These are phyloP conservation scores for Capricornis sumatraensis DNA, from an alignment of 2,113 vertebrate genomes.

Conservation along the genomic window DNA sequence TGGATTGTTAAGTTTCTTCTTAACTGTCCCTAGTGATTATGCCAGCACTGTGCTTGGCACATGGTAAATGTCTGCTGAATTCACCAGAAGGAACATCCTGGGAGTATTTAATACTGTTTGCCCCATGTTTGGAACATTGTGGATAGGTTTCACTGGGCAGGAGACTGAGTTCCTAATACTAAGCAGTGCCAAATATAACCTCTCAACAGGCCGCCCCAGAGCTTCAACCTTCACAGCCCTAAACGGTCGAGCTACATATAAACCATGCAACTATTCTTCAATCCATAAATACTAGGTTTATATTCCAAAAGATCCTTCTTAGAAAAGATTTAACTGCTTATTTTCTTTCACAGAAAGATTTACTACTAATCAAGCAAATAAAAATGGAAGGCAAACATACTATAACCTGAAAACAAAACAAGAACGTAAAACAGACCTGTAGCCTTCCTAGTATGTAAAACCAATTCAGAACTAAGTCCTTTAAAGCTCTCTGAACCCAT, in stretches of 20 bases:
- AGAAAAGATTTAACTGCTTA: background rate
- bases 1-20: background rate
- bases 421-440: background rate
- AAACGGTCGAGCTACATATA: background rate
- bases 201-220: background rate
- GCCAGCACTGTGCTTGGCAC: background rate
- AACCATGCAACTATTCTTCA: background rate
- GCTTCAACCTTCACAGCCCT: background rate
- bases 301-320: background rate
- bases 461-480: background rate
- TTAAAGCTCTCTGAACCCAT: background rate
- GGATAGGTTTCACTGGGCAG: background rate
- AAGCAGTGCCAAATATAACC: background rate
- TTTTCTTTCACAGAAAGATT: background rate
- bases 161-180: background rate
- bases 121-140: background rate
- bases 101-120: background rate
- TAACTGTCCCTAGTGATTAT: background rate
- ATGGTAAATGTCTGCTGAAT: background rate
- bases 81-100: background rate
- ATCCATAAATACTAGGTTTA: background rate
- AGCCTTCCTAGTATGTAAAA: background rate
- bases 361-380: background rate
- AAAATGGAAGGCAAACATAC: background rate
- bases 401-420: background rate